Base-by-base conservation (phyloP, 92 coral and sea anemone genomes). In the Zoanthus sociatus region DNA sequence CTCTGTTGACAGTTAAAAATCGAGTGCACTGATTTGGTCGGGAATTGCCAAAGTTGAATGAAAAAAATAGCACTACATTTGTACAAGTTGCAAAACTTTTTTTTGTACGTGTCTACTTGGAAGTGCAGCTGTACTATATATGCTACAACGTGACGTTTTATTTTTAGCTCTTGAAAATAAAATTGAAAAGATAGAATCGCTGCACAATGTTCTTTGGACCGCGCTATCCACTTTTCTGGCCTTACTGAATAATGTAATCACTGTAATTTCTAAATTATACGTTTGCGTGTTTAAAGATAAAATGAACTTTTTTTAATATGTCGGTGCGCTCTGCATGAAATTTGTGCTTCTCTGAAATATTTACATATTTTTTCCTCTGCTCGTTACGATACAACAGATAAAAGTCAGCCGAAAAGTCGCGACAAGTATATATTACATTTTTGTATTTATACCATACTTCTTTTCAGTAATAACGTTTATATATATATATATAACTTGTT, bases 361-460 rank as follows among this genome's bases (percentile, higher is more conserved):
- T 81, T 66, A 66, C 73, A 64, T 67, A 18, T 79, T 48, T 44
- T 45, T 9, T 18, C 42, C 75, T 3, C 16, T 46, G 74, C 30
- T 45, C 60, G 69, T 37, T n/a, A 48, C 26, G 56, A 51, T 48
- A 31, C 3, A 50, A 7, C 54, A 32, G 18, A 44, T 48, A 9
- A 33, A 18, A 51, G 10, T 17, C 15, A 16, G 42, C 37, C 37
- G 51, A 42, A 16, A 63, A 9, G 13, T 81, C 63, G 42, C 42
- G 75, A 81, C 66, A 81, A 81, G 66, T 81, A 81, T 26, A 26
- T 26, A 26, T 6, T 17, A 63, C 42, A 42, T 18, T n/a, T 9
- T 11, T 50, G 55, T 2, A 50, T 50, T 11, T 11, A 50, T 50
- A 50, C 55, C 9, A 7, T 50, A 50, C 12, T 50, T 50, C 55